Conservation (phyloP, 2,113 vertebrate genomes). For the Ptilorrhoa leucosticta region DNA sequence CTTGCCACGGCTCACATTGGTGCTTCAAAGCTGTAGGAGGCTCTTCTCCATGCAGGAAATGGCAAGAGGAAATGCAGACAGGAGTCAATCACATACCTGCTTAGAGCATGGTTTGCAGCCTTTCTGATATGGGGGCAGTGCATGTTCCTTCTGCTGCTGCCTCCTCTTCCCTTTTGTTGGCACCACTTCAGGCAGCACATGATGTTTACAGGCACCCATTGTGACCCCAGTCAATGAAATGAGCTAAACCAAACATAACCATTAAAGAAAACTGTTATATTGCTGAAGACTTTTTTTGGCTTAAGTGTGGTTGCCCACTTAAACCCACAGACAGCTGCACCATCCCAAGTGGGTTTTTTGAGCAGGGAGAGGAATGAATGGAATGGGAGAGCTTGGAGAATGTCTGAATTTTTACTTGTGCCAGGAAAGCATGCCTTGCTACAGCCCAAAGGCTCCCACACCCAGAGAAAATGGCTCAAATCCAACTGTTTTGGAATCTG, state of each 20-base stretch:
- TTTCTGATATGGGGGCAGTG: fast-evolving
- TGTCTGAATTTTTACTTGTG: background rate
- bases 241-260: background rate
- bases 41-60: background rate
- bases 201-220: background rate
- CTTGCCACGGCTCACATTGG: background rate
- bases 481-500: background rate
- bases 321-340: background rate
- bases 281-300: background rate
- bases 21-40: fast-evolving
- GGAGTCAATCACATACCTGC: fast-evolving
- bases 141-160: background rate
- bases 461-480: background rate
- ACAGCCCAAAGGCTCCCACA: background rate
- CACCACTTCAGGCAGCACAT: fast-evolving
- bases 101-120: background rate
- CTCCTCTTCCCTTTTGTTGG: background rate
- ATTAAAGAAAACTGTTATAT: background rate
- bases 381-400: background rate
- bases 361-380: background rate
- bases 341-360: background rate
- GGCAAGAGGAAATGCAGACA: background rate
- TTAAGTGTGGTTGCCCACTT: background rate
- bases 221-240: background rate
- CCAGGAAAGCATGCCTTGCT: background rate